Evolutionary conservation across 1,140 invertebrate species (phyloP), one percentile per base, ranked within the genome.

Genomic region (Venustaconcha ellipsiformis): DNA sequence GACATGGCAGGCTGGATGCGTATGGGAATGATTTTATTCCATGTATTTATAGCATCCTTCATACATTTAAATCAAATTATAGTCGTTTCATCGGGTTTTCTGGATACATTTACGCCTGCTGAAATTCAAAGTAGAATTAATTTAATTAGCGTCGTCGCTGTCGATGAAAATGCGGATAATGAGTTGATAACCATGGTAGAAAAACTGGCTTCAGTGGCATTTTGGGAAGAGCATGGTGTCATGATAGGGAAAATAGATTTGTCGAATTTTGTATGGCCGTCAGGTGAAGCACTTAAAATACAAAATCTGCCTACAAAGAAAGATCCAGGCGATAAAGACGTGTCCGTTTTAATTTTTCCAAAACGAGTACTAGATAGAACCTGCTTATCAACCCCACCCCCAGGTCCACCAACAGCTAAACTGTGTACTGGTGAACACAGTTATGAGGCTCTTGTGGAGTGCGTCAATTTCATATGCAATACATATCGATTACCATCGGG

Each of bases 391-490:
- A 70, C 72, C 17, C 55, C 59, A 30, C 57, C 30, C 1, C 17
- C 57, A 8, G n/a, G 30, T 18, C 62, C 68, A 14, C 81, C 82
- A 18, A 70, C 59, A 23, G 78, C 67, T 14, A 26, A 67, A 26
- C 23, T 59, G 5, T 84, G 78, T 65, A 79, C 66, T 58, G 80
- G 72, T 17, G 30, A 65, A 48, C n/a, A 64, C 18, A 64, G 20
- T 0, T 20, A 65, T 15, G 74, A 78, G 18, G 65, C 69, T 14
- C 17, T 86, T 68, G 65, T 82, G 23, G 64, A 78, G 12, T 84
- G 81, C 74, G 77, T 87, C 0, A 87, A 87, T 78, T 57, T 66
- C 30, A 65, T 80, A 59, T 87, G 86, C 72, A 23, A 72, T 55
- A 82, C 79, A 17, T 87, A 82, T 62, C 68, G 76, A 23, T 79